Base-by-base conservation (phyloP, 1,140 invertebrate species). In the Caerostris darwini region DNA sequence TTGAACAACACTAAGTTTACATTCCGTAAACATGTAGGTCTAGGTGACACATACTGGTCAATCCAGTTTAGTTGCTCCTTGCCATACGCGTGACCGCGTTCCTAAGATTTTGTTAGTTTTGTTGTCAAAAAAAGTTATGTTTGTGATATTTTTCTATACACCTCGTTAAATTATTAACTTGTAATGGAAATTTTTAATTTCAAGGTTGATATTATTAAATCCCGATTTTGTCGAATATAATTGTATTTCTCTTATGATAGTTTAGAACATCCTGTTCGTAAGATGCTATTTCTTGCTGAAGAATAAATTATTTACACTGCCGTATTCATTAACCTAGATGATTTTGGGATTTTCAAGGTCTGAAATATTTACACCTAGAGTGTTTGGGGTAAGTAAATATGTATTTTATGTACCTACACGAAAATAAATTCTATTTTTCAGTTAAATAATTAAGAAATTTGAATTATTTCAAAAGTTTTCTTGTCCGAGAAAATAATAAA, bases 1-100 rank as follows among this genome's bases (percentile, higher is more conserved):
- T 77, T 77, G 53, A 77, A 77, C 71, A 77, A 34, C 71, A 34
- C 7, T 34, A 77, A 77, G 71, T 85, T 85, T 56, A 85, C 82
- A 85, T 85, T 64, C 86, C 58, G 19, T n/a, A 19, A 92, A 83
- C 58, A 92, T 64, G 58, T 93, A 93, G 91, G 91, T 93, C 91
- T 93, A 93, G 91, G 91, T 93, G 83, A 93, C 57, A 86, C 91
- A 82, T 19, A 93, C 82, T 93, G 91, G 91, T 93, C 91, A 93
- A 86, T 93, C 91, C 91, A 93, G 91, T 93, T 87, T 83, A 83
- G 81, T 81, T 92, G 69, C 90, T 61, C 19, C 81, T 19, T 64
- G 67, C 77, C 34, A 81, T 54, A 67, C 89, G 82, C 56, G 83
- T 93, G 91, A 93, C 91, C 91, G 91, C 91, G 82, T 93, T 93